Evolutionary conservation across 2,113 vertebrate species (phyloP), one percentile per base, ranked within the genome.

Genomic region (Myrmophylax atrothorax): DNA sequence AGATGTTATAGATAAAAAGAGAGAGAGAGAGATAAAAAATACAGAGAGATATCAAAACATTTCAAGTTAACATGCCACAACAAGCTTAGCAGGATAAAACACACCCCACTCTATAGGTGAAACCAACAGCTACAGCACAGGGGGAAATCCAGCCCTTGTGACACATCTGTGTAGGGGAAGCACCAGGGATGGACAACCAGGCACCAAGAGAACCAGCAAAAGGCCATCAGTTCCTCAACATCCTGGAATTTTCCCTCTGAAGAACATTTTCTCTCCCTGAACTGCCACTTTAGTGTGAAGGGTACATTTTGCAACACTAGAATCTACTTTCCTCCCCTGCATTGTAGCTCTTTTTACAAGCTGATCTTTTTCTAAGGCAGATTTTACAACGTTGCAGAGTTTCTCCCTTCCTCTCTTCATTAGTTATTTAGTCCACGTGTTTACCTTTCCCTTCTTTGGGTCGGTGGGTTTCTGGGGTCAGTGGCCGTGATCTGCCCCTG

Each of bases 381-480:
- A 50, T 74, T 74, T 62, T 74, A 55, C 12, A 56, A 5, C 2
- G 22, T 14, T 23, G 42, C 35, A 68, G 28, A 52, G 18, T 25
- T 52, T 49, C 22, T 16, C 14, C 7, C 55, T 56, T 18, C 69
- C 40, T 29, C 55, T 5, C 26, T 44, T 42, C 25, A 13, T 28
- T 18, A 28, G 24, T 29, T 40, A 40, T 9, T 40, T 40, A 63
- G 60, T 8, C 26, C 25, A 9, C 25, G 6, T 63, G 37, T 18
- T 38, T 17, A 62, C 28, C 25, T 29, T 63, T 40, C 37, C 18
- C 37, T 40, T 29, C 37, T 29, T 63, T 56, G 60, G 35, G 33
- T 35, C 35, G 38, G n/a, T 56, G 64, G 29, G 35, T 60, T 49
- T 31, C 1, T 0, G 29, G 49, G n/a, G 29, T 40, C 1, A 0